These are phyloP conservation scores for Patiria pectinifera DNA, from an alignment of 53 echinoderm and acorn worm genomes.

Conservation along the genomic window DNA sequence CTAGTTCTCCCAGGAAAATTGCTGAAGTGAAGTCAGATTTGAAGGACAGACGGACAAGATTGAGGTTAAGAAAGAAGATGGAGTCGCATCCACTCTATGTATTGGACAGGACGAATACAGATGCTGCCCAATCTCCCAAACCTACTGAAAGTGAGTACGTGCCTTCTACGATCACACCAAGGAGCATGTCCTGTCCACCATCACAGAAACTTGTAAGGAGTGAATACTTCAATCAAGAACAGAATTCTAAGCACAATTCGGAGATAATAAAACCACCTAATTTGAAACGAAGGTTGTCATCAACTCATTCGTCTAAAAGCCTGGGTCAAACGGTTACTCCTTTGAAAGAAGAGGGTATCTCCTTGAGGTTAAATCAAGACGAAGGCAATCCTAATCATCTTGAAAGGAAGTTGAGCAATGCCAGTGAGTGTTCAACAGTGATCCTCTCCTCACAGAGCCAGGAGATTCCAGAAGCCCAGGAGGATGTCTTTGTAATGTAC, in stretches of 20 bases:
- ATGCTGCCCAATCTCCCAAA: neutral
- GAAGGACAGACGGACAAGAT: constrained; percentile 70
- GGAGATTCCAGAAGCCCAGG: constrained; percentile 35
- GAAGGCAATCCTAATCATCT: neutral
- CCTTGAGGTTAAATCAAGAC: neutral
- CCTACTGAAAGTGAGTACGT: neutral
- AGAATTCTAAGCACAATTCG: neutral
- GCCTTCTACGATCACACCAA: neutral
- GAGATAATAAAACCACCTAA: neutral
- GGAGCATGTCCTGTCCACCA: neutral
- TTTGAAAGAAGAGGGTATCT: neutral
- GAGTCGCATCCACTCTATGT: constrained; percentile 61
- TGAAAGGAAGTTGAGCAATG: constrained; percentile 45
- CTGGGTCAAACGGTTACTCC: neutral
- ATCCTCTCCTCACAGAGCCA: constrained; percentile 57
- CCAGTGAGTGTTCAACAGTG: constrained; percentile 53
- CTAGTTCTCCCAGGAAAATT: constrained; percentile 61
- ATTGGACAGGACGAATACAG: neutral
- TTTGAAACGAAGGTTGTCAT: constrained; percentile 9
- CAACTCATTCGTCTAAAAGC: neutral
- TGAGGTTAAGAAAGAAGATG: constrained; percentile 76
- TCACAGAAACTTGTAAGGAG: neutral
- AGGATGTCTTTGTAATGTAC: constrained; percentile 54
- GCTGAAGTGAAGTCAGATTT: constrained; percentile 68
- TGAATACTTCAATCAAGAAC: constrained; percentile 20